Evolutionary conservation across 2,888 invertebrate species (phyloP), one percentile per base, ranked within the genome.

Genomic region (Hemithea aestivaria): DNA sequence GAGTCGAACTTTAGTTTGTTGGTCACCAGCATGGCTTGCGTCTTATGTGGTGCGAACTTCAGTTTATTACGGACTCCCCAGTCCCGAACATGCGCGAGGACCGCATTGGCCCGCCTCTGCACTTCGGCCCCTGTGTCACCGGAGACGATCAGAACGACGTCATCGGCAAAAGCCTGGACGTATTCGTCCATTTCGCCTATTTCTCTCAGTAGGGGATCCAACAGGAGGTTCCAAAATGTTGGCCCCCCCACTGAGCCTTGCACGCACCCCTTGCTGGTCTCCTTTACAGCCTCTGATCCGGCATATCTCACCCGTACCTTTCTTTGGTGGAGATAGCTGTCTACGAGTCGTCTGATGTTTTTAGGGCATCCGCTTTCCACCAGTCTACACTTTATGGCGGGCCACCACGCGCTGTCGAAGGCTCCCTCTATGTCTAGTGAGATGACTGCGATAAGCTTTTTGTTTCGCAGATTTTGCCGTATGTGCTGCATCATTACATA

Each of bases 201-300:
- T 3, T 7, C 27, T 11, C 2, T 11, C 12, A 51, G 29, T 1
- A 48, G 34, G 1, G 48, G 35, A 24, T 48, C 34, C 2, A 48
- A 6, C 1, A 43, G 24, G 0, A 48, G 23, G 23, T 48, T 44
- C 48, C 48, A 48, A 1, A 48, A 28, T 1, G 21, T 36, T 0
- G 48, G 48, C 1, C 48, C 48, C 1, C 44, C 31, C 6, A 43
- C 39, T 1, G 46, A 47, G 0, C 48, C 41, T 20, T 48, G 41
- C 1, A 41, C 32, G 20, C 38, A 40, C 0, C 48, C 44, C 11
- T 44, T 48, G 6, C 4, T 28, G 4, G 40, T 40, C 9, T 7
- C 8, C 10, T 9, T 27, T 2, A 20, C n/a, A 7, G 2, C 1
- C 7, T 22, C 23, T 9, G 26, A 22, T 7, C 37, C 31, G 7